Conservation (phyloP, 2,113 vertebrate species). For the Lepisosteus oculatus region DNA sequence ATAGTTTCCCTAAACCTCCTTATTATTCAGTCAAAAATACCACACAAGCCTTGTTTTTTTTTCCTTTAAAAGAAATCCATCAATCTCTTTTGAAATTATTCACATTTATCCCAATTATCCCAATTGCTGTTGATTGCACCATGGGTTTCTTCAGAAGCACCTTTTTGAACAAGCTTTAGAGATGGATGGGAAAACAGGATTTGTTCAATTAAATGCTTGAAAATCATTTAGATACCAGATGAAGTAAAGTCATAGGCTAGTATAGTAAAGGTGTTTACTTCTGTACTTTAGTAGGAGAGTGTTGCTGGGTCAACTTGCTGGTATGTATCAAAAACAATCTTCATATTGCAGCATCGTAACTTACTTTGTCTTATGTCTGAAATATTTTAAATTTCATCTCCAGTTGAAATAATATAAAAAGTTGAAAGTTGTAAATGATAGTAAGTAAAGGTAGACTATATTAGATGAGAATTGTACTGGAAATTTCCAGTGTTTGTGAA, state of each 20-base stretch:
- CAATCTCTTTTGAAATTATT: slow-evolving; percentile 39
- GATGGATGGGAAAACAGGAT: slow-evolving; percentile 21
- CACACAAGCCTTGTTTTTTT: slow-evolving; percentile 23
- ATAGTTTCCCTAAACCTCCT: slow-evolving; percentile 9
- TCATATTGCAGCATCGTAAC: too few species aligned
- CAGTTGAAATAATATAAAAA: too few species aligned
- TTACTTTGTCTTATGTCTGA: too few species aligned
- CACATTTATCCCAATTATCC: slow-evolving; percentile 33
- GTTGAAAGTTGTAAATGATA: too few species aligned
- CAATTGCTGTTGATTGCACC: slow-evolving; percentile 22
- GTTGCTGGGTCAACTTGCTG: background rate
- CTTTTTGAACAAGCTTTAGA: slow-evolving; percentile 24
- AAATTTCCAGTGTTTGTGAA: too few species aligned
- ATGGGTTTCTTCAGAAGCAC: slow-evolving; percentile 6
- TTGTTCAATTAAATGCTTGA: slow-evolving; percentile 31
- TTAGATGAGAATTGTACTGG: too few species aligned
- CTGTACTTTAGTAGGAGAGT: slow-evolving; percentile 15
- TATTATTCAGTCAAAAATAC: slow-evolving; percentile 14
- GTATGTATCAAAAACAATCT: slow-evolving; percentile 8
- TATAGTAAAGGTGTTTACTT: slow-evolving; percentile 29
- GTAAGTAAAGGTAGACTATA: too few species aligned
- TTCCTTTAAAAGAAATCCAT: slow-evolving; percentile 39
- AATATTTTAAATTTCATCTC: too few species aligned
- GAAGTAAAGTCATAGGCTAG: slow-evolving; percentile 34
- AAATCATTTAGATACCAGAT: slow-evolving; percentile 25